Evolutionary conservation across 1,140 invertebrate genomes (phyloP).

Genomic region (Ericerus pela): DNA sequence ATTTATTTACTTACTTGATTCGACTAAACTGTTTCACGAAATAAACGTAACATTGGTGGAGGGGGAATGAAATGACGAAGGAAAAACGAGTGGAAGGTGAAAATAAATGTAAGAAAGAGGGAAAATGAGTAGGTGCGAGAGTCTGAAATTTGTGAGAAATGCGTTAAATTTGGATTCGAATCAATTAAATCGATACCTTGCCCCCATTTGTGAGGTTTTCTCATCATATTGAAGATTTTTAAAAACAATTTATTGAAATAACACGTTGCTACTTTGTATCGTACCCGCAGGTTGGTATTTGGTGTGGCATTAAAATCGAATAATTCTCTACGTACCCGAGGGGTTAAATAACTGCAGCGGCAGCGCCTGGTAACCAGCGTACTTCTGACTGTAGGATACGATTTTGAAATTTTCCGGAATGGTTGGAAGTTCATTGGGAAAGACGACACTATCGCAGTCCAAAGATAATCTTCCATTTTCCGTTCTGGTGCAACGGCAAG

Average conservation of each 20-base stretch:
- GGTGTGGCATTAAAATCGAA: not conserved
- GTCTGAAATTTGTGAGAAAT: no score
- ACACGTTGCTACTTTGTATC: not conserved
- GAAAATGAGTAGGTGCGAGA: no score
- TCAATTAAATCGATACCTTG: not conserved
- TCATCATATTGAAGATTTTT: not conserved
- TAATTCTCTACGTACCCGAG: conserved; percentile 27
- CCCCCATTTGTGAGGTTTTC: not conserved
- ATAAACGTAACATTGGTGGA: no score
- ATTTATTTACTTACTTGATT: no score
- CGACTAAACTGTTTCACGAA: no score
- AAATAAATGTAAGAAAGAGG: no score
- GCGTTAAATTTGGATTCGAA: no score
- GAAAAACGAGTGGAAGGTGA: no score
- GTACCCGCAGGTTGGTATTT: not conserved
- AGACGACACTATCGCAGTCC: conserved; percentile 70
- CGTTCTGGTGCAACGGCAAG: conserved; percentile 20
- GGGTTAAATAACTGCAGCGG: conserved; percentile 44
- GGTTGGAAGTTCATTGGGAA: conserved; percentile 53
- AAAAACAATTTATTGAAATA: not conserved
- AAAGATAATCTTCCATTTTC: conserved; percentile 30
- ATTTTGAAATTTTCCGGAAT: conserved; percentile 58
- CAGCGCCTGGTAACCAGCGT: conserved; percentile 59
- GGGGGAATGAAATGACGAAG: no score
- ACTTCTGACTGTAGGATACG: conserved; percentile 54